Conservation (phyloP, 1,140 invertebrate genomes). For the Philotrypesis tridentata region DNA sequence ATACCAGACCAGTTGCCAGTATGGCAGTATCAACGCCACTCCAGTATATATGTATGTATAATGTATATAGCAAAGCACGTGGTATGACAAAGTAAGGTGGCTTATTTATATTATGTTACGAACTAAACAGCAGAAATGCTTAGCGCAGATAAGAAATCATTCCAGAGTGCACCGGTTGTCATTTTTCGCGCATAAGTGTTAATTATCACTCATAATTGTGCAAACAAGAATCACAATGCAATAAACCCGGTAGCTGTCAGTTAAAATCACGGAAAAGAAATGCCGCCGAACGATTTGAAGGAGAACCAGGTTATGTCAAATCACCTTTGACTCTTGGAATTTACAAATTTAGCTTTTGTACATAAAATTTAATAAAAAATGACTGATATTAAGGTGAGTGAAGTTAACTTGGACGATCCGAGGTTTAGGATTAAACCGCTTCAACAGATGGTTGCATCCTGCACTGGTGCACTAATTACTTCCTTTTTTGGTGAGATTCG, state of each 20-base stretch:
- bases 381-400: conserved; percentile 13
- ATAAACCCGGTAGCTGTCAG: background rate
- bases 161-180: no score
- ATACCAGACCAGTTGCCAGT: no score
- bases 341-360: background rate
- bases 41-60: no score
- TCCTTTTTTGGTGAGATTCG: conserved; percentile 86
- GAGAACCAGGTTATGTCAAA: conserved; percentile 32
- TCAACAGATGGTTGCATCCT: conserved; percentile 93
- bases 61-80: conserved; percentile 1
- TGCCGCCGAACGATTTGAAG: conserved; percentile 18
- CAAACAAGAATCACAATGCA: background rate
- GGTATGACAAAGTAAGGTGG: background rate
- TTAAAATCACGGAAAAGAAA: background rate
- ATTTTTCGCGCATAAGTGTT: background rate
- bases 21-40: no score
- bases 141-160: background rate
- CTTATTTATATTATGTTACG: conserved; percentile 18
- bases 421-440: conserved; percentile 85
- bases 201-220: background rate
- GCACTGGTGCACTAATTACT: conserved; percentile 91
- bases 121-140: background rate
- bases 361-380: conserved; percentile 12
- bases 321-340: background rate
- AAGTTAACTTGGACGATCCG: conserved; percentile 79